Percentiles rank a stretch among this genome's conserved stretches.
phyloP scores from a whole-genome alignment of 2,797 vertebrate genomes.

The Microctenopoma lineatum region DNA sequence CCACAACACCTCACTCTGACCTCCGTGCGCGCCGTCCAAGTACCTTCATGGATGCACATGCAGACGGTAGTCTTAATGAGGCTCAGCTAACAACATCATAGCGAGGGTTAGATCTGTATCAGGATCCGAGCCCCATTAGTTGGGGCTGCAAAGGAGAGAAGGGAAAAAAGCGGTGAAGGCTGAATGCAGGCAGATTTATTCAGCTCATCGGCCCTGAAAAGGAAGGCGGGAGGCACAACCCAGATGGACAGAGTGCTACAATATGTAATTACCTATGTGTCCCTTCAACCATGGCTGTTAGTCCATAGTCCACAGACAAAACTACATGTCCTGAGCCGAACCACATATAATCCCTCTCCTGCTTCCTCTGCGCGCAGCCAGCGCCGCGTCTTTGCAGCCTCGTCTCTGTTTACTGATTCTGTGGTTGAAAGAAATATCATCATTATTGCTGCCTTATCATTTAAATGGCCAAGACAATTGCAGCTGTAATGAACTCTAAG shows the following conservation, averaged over 20 bases:
- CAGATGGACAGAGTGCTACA: neutral
- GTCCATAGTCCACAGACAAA: neutral
- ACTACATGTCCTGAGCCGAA: neutral
- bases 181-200: neutral
- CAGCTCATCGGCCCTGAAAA: neutral
- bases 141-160: neutral
- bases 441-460: slow-evolving; percentile 5
- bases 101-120: neutral
- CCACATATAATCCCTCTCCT: neutral
- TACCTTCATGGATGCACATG: neutral
- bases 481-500: slow-evolving; percentile 13
- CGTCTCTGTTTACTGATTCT: neutral
- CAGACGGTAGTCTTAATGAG: neutral
- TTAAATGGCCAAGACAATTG: slow-evolving; percentile 6
- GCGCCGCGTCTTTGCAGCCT: neutral
- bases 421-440: neutral
- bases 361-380: neutral
- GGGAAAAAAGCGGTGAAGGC: neutral
- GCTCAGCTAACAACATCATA: neutral
- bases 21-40: neutral
- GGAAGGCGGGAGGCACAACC: slow-evolving; percentile 1
- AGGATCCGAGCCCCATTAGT: neutral
- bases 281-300: neutral
- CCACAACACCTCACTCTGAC: neutral
- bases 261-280: neutral